A percentile compares a stretch with the other conserved stretches of the same genome.
Conservation (phyloP, 2,113 vertebrate species). For the Pollimyrus isidori region DNA sequence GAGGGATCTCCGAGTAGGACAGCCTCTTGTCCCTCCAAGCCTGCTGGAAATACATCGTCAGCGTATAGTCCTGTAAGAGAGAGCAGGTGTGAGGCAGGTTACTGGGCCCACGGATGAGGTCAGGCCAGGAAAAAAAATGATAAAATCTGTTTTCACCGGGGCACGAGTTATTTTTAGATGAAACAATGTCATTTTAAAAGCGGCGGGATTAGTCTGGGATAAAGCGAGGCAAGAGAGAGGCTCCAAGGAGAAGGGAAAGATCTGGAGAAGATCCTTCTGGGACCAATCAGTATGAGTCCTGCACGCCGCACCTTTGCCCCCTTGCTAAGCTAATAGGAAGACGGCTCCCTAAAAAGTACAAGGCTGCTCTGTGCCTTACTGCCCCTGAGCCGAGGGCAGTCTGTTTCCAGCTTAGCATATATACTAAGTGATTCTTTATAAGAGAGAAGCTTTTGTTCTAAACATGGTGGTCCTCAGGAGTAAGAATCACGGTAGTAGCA, state of each 20-base stretch:
- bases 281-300: not conserved
- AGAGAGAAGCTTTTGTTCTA: not conserved
- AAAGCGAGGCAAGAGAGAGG: not conserved
- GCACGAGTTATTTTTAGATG: slow-evolving; percentile 43
- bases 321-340: not conserved
- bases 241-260: slow-evolving; percentile 19
- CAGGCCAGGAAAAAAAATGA: not conserved
- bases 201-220: slow-evolving; percentile 35
- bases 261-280: not conserved
- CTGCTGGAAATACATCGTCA: slow-evolving; percentile 99
- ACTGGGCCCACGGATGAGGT: not conserved
- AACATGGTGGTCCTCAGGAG: not conserved
- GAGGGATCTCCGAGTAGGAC: slow-evolving; percentile 93
- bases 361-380: too few relatives aligned
- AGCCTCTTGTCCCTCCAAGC: slow-evolving; percentile 96
- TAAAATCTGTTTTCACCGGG: slow-evolving; percentile 15
- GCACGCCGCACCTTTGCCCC: not conserved
- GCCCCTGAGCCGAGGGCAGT: not conserved
- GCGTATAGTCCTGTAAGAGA: slow-evolving; percentile 83
- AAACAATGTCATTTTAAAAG: slow-evolving; percentile 46
- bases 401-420: not conserved
- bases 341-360: not conserved
- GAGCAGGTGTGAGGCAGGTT: not conserved
- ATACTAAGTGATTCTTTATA: not conserved
- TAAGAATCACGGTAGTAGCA: not conserved